Conservation (phyloP, 2,797 vertebrate genomes). For the Mus spretus region DNA sequence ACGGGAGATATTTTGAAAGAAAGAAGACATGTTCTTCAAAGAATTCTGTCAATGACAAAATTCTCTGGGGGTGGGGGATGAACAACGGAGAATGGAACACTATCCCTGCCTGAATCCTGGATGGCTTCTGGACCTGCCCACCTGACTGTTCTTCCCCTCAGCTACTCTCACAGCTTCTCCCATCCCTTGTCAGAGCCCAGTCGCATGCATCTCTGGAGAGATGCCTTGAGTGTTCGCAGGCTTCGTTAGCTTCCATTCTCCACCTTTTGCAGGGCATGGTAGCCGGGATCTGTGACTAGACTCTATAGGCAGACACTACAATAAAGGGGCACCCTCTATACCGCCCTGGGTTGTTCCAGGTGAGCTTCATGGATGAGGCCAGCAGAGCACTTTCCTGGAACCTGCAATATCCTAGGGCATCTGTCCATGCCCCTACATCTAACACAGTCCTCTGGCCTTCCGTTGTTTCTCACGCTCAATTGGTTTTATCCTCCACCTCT, state of each 20-base stretch:
- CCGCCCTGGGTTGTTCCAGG: not conserved
- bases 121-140: not conserved
- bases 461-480: not conserved
- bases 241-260: not conserved
- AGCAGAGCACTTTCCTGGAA: not conserved
- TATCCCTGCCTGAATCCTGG: fast-evolving
- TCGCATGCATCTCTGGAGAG: fast-evolving
- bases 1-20: not conserved
- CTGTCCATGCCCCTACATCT: not conserved
- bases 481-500: not conserved
- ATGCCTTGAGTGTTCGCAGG: fast-evolving
- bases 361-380: not conserved
- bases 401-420: too few relatives aligned
- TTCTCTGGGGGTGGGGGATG: fast-evolving
- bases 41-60: not conserved
- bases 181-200: too few relatives aligned
- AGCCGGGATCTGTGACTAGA: fast-evolving
- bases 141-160: too few relatives aligned
- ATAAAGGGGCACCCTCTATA: fast-evolving
- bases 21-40: conserved; percentile 1
- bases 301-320: not conserved
- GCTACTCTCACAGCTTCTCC: fast-evolving
- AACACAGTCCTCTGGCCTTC: not conserved
- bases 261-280: not conserved
- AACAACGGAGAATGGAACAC: fast-evolving